Evolutionary conservation across 2,888 invertebrate species (phyloP).

Genomic region (Epinotia nisella): DNA sequence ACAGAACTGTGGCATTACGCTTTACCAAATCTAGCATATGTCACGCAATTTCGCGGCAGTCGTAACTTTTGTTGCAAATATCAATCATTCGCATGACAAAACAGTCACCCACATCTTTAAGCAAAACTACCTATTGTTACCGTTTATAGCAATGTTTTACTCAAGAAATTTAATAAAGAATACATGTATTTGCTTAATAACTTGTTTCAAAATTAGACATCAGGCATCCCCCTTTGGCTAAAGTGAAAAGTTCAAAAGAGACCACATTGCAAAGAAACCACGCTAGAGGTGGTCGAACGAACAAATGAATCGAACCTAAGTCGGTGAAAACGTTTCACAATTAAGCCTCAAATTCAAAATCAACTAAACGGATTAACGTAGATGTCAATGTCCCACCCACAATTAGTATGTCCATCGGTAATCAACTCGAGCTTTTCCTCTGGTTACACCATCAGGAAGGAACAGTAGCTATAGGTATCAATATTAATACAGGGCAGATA

Average conservation of each 20-base stretch:
- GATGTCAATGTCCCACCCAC: too few relatives aligned
- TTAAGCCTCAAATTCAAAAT: too few relatives aligned
- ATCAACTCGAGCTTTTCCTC: too few relatives aligned
- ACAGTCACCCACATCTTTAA: background rate
- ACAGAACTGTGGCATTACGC: background rate
- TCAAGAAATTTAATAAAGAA: background rate
- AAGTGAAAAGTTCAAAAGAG: background rate
- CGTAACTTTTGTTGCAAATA: background rate
- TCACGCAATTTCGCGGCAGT: background rate
- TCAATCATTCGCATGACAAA: background rate
- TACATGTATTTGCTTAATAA: background rate
- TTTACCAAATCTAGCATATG: background rate
- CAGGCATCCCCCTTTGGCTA: background rate
- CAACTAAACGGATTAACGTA: too few relatives aligned
- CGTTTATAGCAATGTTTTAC: background rate
- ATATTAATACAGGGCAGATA: background rate
- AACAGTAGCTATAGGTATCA: background rate
- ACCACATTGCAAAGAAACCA: too few relatives aligned
- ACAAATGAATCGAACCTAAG: too few relatives aligned
- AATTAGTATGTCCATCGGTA: too few relatives aligned
- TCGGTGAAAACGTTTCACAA: too few relatives aligned
- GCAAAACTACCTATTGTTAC: background rate
- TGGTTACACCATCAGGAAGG: background rate
- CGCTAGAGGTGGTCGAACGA: background rate
- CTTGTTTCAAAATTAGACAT: too few relatives aligned